phyloP scores from a whole-genome alignment of 92 coral and sea anemone species.

The Virgularia gustaviana region DNA sequence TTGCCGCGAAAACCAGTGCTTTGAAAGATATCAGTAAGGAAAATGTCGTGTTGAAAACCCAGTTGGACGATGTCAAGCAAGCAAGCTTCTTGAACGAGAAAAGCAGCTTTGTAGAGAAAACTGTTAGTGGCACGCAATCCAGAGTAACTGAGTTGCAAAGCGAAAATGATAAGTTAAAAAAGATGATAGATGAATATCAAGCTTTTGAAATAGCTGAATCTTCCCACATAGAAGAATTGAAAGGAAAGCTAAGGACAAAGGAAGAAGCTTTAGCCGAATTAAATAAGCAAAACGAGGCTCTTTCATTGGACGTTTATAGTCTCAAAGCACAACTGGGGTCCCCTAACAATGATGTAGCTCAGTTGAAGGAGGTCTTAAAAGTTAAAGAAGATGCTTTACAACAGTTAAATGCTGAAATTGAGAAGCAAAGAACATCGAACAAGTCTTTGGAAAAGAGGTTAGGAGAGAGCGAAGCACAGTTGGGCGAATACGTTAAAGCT shows the following conservation, averaged over 20 bases:
- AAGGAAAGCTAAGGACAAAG: conserved; percentile 57
- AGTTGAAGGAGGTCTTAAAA: conserved; percentile 72
- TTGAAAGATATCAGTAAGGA: conserved; percentile 93
- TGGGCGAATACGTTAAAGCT: neutral
- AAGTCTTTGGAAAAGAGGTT: conserved; percentile 30
- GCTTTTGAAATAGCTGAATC: conserved; percentile 54
- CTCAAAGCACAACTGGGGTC: conserved; percentile 50
- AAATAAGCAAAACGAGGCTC: conserved; percentile 55
- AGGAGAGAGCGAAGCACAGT: conserved; percentile 12
- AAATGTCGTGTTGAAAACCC: conserved; percentile 85
- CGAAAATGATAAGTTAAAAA: conserved; percentile 75
- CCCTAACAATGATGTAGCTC: conserved; percentile 43
- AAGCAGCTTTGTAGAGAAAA: conserved; percentile 69
- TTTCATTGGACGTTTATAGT: conserved; percentile 58
- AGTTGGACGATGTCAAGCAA: conserved; percentile 62
- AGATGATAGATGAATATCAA: conserved; percentile 57
- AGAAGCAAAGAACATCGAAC: conserved; percentile 55
- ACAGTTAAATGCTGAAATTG: conserved; percentile 76
- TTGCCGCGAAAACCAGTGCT: conserved; percentile 87
- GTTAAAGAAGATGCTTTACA: conserved; percentile 69
- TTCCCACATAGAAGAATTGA: conserved; percentile 65
- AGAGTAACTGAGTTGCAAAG: conserved; percentile 75
- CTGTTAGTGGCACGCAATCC: conserved; percentile 63
- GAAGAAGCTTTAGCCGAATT: conserved; percentile 67
- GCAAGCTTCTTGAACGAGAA: conserved; percentile 58